These are phyloP conservation scores for Keiferia lycopersicella DNA, from an alignment of 2,888 invertebrate genomes.

Conservation along the genomic window DNA sequence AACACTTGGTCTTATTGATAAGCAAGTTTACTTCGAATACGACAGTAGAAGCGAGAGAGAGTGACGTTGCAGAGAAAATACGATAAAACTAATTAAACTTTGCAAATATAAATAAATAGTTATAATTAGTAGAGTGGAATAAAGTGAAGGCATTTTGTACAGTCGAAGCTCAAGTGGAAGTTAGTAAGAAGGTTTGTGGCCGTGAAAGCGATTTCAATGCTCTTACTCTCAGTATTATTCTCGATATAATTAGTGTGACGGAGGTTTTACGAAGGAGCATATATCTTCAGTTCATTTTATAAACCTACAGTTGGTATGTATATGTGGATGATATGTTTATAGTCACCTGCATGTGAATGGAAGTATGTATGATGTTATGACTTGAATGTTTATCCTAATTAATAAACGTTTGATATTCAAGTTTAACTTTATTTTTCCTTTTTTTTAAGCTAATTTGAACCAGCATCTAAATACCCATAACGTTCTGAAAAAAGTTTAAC, in stretches of 20 bases:
- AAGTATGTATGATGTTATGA: conserved; percentile 22
- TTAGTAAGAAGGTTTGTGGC: conserved; percentile 52
- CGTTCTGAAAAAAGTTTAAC: background rate
- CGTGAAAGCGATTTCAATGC: conserved; percentile 51
- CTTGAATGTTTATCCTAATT: background rate
- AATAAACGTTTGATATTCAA: background rate
- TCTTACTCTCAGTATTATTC: background rate
- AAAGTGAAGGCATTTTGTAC: conserved; percentile 61
- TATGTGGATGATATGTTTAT: conserved; percentile 25
- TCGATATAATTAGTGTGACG: background rate
- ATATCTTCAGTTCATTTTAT: background rate
- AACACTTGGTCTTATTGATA: conserved; percentile 15
- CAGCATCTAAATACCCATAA: background rate
- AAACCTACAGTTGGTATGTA: background rate
- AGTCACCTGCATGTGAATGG: conserved; percentile 11
- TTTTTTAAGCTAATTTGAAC: background rate
- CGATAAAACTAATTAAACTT: background rate
- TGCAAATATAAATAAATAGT: conserved; percentile 38
- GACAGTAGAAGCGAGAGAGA: conserved; percentile 5
- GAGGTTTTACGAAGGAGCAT: background rate
- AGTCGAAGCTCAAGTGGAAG: conserved; percentile 62
- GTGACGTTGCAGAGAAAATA: conserved; percentile 7
- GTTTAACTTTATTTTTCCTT: background rate
- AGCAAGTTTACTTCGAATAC: background rate
- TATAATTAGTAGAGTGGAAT: conserved; percentile 41